Conservation (phyloP, 2,888 invertebrate species). For the Ectemnius lituratus region DNA sequence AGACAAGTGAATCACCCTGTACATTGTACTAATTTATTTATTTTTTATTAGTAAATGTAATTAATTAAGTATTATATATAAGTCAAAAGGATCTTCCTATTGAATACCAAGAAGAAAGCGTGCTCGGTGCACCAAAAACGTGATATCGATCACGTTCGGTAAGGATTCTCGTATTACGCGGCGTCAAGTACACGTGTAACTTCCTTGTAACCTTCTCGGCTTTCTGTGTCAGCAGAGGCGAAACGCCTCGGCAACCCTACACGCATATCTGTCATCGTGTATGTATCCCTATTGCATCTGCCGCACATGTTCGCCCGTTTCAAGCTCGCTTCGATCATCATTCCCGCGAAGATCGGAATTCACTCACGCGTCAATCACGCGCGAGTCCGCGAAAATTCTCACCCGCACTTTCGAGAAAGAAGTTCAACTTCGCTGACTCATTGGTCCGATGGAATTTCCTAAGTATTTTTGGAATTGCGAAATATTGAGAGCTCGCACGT, state of each 20-base stretch:
- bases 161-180: slow-evolving; percentile 48
- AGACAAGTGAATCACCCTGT: too few relatives aligned
- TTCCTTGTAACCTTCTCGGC: slow-evolving; percentile 54
- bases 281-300: not conserved
- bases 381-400: not conserved
- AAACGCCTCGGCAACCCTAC: slow-evolving; percentile 32
- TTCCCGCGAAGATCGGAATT: slow-evolving; percentile 23
- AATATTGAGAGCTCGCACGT: too few relatives aligned
- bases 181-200: slow-evolving; percentile 59
- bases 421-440: not conserved
- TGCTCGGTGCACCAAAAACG: slow-evolving; percentile 16
- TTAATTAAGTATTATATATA: too few relatives aligned
- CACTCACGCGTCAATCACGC: slow-evolving; percentile 26
- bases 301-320: slow-evolving; percentile 1
- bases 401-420: too few relatives aligned
- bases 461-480: not conserved
- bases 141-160: slow-evolving; percentile 29
- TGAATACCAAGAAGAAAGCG: too few relatives aligned
- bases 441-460: not conserved
- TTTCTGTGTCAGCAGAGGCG: slow-evolving; percentile 47
- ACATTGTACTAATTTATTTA: too few relatives aligned
- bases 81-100: too few relatives aligned
- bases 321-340: too few relatives aligned
- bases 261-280: not conserved
- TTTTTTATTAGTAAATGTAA: too few relatives aligned